These are phyloP conservation scores for Denticeps clupeoides DNA, from an alignment of 2,797 vertebrate species.

Conservation along the genomic window DNA sequence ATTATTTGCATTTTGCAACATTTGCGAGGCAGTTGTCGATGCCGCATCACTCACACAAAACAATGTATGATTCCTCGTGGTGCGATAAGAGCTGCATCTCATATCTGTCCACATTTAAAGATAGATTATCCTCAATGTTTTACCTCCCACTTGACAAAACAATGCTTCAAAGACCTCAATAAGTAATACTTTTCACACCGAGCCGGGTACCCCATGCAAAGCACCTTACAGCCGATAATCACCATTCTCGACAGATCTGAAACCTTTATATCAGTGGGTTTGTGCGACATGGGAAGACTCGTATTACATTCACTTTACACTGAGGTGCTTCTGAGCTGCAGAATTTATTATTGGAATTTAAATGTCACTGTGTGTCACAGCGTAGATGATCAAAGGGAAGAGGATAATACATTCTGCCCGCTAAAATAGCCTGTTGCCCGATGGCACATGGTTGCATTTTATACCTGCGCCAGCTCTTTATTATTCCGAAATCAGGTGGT, in stretches of 20 bases:
- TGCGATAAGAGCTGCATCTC: slow-evolving; percentile 37
- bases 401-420: too few species aligned
- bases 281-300: background rate
- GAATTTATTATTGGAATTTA: too few species aligned
- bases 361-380: too few species aligned
- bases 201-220: slow-evolving; percentile 3
- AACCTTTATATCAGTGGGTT: background rate
- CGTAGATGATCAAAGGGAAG: slow-evolving; percentile 4
- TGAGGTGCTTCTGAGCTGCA: background rate
- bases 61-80: slow-evolving; percentile 50
- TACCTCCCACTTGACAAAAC: slow-evolving; percentile 6
- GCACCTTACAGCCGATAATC: background rate
- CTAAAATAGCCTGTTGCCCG: too few species aligned
- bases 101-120: slow-evolving; percentile 1
- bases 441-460: too few species aligned
- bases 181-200: slow-evolving; percentile 3
- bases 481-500: too few species aligned
- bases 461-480: too few species aligned
- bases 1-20: slow-evolving; percentile 81
- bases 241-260: background rate
- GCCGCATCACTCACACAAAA: slow-evolving; percentile 4
- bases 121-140: too few species aligned
- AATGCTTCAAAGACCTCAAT: slow-evolving; percentile 5
- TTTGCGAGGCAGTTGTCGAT: slow-evolving; percentile 43
- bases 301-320: slow-evolving; percentile 2